A percentile compares a stretch with the other conserved stretches of the same genome.
Evolutionary conservation across 2,888 invertebrate genomes (phyloP).

Genomic region (Microchrysa polita): DNA sequence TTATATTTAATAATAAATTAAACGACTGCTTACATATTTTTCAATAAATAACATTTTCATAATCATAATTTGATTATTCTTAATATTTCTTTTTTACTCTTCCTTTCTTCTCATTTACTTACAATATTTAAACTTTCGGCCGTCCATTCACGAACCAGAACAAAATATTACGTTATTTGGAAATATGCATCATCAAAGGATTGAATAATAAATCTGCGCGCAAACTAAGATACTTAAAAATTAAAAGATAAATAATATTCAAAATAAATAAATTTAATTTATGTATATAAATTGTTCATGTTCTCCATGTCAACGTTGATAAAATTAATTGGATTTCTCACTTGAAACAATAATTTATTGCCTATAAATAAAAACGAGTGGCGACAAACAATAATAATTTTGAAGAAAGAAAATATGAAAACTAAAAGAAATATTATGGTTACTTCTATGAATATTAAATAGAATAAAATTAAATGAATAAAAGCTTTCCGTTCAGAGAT

Average conservation of each 20-base stretch:
- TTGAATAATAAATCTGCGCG: neutral
- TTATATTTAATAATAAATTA: constrained; percentile 42
- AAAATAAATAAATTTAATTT: constrained; percentile 14
- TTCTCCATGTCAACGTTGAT: no score
- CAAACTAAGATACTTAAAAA: constrained; percentile 1
- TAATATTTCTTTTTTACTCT: neutral
- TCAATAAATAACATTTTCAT: constrained; percentile 36
- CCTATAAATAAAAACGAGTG: constrained; percentile 7
- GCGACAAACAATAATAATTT: constrained; percentile 33
- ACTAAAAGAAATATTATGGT: constrained; percentile 2
- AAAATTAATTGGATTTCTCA: no score
- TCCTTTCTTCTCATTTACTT: neutral
- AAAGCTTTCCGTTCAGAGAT: constrained; percentile 6
- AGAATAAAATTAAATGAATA: constrained; percentile 13
- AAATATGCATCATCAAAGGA: neutral
- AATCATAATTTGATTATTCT: constrained; percentile 23
- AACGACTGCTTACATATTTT: constrained; percentile 39
- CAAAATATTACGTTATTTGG: neutral
- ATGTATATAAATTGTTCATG: neutral
- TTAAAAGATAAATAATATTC: constrained; percentile 17
- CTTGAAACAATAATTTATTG: neutral
- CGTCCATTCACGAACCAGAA: neutral
- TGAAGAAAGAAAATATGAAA: constrained; percentile 29
- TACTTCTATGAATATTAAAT: neutral
- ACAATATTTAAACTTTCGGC: neutral